Conservation (phyloP, 2,113 vertebrate genomes). For the Hippopotamus amphibius region DNA sequence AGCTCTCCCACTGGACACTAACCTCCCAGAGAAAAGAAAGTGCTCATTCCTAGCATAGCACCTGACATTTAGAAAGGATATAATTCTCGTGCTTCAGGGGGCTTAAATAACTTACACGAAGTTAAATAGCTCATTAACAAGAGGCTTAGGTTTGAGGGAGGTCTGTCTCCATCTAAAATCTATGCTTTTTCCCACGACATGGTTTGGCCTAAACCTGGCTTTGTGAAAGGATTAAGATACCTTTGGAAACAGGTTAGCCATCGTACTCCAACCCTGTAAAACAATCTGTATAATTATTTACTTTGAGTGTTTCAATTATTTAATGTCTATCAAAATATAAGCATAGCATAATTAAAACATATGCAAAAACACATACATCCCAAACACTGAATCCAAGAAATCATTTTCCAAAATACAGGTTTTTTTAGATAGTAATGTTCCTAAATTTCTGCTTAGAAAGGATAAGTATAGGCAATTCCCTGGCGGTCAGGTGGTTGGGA, state of each 20-base stretch:
- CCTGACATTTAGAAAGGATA: not conserved
- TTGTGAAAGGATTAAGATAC: not conserved
- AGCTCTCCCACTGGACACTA: not conserved
- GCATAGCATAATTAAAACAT: not conserved
- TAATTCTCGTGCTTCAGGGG: not conserved
- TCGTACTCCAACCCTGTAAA: not conserved
- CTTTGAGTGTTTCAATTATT: not conserved
- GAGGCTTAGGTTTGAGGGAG: not conserved
- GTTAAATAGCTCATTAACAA: not conserved
- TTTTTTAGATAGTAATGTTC: not conserved
- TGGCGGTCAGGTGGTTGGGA: too few relatives aligned
- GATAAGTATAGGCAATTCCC: not conserved
- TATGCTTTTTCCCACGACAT: not conserved
- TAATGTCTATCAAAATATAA: not conserved
- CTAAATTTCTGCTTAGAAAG: constrained; percentile 45
- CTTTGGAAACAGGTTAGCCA: not conserved
- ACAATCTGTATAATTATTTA: not conserved
- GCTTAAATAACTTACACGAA: not conserved
- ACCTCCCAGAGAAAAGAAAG: not conserved
- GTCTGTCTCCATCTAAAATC: not conserved
- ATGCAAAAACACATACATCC: not conserved
- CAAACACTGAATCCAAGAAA: not conserved
- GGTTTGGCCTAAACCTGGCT: not conserved
- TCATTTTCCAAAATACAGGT: not conserved
- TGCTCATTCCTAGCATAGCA: not conserved